Evolutionary conservation across 1,140 invertebrate species (phyloP), one percentile per base, ranked within the genome.

Genomic region (Drosophila melanica): DNA sequence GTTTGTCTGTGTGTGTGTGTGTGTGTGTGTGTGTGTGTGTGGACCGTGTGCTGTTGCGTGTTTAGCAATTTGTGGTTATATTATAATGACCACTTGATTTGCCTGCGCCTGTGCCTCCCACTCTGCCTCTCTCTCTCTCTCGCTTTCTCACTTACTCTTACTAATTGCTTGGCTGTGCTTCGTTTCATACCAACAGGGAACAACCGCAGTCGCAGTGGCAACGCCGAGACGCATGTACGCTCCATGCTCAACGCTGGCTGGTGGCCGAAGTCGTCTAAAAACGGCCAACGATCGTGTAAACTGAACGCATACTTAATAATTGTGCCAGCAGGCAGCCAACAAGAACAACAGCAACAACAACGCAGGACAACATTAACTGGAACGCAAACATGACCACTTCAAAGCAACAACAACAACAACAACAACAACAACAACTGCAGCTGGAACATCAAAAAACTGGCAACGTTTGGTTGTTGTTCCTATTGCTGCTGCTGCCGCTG

Each of bases 31-130:
- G 33, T 23, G 30, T 53, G 58, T 37, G 58, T 48, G 44, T 39
- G 16, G 51, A 33, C n/a, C n/a, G 55, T 53, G 63, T 66, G 55
- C 69, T 35, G 66, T 80, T 86, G 81, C 81, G 81, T 85, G 81
- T 77, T 86, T 86, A 80, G 81, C 81, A 85, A 85, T 85, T 85
- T 85, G 81, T 65, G 81, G 81, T 77, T 86, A 85, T 85, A 85
- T 85, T 86, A 85, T 86, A 85, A 85, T 86, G 81, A 85, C 81
- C 81, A 85, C 81, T 85, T 85, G 81, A 85, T 85, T 85, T 85
- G 77, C 81, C 68, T 82, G 79, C 59, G 75, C 69, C 55, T 51
- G 58, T 64, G 67, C 50, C 39, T 27, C 5, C 37, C 14, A 1
- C 11, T 20, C 16, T 11, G 27, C 20, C 60, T 1, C 47, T 4